A percentile compares a stretch with the other conserved stretches of the same genome.
These are phyloP conservation scores for Pagetopsis macropterus DNA, from an alignment of 2,797 vertebrate genomes.

Conservation along the genomic window DNA sequence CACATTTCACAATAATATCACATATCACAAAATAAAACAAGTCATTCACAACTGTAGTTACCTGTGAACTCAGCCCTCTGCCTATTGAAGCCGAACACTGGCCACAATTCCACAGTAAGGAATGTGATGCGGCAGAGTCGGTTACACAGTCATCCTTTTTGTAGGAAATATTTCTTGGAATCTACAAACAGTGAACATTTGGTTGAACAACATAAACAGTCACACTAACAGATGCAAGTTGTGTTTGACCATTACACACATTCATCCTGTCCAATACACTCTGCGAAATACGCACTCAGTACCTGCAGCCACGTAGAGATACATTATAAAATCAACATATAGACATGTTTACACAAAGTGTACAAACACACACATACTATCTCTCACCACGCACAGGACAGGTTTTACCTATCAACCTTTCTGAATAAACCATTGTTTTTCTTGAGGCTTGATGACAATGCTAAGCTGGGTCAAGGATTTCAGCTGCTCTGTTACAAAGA, in stretches of 20 bases:
- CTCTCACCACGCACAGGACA: not conserved
- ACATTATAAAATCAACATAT: constrained; percentile 35
- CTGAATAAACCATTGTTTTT: constrained; percentile 32
- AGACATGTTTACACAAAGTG: constrained; percentile 3
- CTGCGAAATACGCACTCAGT: constrained; percentile 9
- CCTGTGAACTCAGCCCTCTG: not conserved
- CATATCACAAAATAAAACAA: constrained; percentile 5
- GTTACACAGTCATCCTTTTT: constrained; percentile 27
- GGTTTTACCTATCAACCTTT: constrained; percentile 7
- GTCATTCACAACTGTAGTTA: constrained; percentile 8
- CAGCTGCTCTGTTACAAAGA: constrained; percentile 29
- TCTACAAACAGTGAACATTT: constrained; percentile 38
- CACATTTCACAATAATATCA: not conserved
- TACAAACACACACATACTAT: not conserved
- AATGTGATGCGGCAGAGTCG: constrained; percentile 14
- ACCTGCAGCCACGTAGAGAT: not conserved
- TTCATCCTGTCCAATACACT: constrained; percentile 18
- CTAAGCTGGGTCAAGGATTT: constrained; percentile 25
- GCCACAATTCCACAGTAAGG: not conserved
- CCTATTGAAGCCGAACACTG: constrained; percentile 1
- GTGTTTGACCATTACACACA: constrained; percentile 25
- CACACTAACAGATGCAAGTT: constrained; percentile 17
- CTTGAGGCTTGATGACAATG: constrained; percentile 28
- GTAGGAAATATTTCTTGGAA: constrained; percentile 36
- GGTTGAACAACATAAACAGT: constrained; percentile 14